These are phyloP conservation scores for Eupithecia abbreviata DNA, from an alignment of 2,888 invertebrate species.

Conservation along the genomic window DNA sequence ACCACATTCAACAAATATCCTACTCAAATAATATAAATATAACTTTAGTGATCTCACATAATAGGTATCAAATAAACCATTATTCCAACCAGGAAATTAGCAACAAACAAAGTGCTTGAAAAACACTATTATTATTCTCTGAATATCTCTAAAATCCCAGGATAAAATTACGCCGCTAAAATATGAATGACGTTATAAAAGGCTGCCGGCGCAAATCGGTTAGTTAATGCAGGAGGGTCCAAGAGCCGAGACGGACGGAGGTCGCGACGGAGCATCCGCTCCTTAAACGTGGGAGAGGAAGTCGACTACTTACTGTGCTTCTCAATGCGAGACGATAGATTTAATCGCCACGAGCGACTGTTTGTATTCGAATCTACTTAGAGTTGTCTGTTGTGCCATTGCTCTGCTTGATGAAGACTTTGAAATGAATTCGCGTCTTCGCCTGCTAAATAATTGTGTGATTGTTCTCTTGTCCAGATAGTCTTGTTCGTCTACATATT, in stretches of 20 bases:
- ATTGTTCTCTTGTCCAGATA: not conserved
- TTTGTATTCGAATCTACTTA: slow-evolving; percentile 40
- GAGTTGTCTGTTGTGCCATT: slow-evolving; percentile 6
- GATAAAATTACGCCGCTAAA: slow-evolving; percentile 25
- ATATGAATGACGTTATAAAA: slow-evolving; percentile 34
- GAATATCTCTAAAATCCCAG: slow-evolving; percentile 12
- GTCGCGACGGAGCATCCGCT: slow-evolving; percentile 76
- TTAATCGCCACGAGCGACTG: slow-evolving; percentile 58
- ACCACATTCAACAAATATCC: not conserved
- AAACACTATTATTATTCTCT: slow-evolving; percentile 1
- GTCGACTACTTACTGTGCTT: slow-evolving; percentile 81
- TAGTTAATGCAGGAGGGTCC: slow-evolving; percentile 57
- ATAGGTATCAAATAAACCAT: slow-evolving; percentile 8
- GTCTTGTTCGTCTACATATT: not conserved
- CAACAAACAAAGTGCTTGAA: not conserved
- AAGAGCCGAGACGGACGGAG: slow-evolving; percentile 68
- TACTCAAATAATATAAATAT: not conserved
- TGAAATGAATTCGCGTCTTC: not conserved
- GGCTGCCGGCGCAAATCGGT: slow-evolving; percentile 39
- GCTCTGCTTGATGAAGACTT: not conserved
- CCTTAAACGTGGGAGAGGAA: slow-evolving; percentile 81
- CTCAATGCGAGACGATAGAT: slow-evolving; percentile 79
- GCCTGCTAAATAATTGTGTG: not conserved
- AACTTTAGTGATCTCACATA: slow-evolving; percentile 18
- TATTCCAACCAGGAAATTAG: slow-evolving; percentile 10